Percentiles rank a stretch among this genome's conserved stretches.
These are phyloP conservation scores for Drosophila pseudoobscura DNA, from an alignment of 1,140 invertebrate species.

Conservation along the genomic window DNA sequence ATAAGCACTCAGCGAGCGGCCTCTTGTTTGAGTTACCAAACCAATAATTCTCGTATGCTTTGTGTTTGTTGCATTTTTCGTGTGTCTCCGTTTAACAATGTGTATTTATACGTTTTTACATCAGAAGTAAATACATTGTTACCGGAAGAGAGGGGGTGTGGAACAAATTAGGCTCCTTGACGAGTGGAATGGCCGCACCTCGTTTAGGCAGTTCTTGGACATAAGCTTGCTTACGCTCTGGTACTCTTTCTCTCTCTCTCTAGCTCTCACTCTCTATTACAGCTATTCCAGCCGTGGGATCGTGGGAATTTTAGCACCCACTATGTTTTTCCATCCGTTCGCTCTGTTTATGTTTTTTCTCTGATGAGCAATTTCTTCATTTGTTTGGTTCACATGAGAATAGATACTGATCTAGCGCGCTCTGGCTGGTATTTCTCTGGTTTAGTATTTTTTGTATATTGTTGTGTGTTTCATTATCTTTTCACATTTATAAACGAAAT, in stretches of 20 bases:
- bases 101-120: too few relatives aligned
- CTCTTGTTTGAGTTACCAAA: too few relatives aligned
- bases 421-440: slow-evolving; percentile 1
- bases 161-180: too few relatives aligned
- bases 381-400: slow-evolving; percentile 27
- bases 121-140: too few relatives aligned
- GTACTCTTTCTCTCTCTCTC: slow-evolving; percentile 18
- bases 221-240: too few relatives aligned
- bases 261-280: slow-evolving; percentile 20
- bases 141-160: too few relatives aligned
- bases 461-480: slow-evolving; percentile 29
- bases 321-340: slow-evolving; percentile 19
- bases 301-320: slow-evolving; percentile 49
- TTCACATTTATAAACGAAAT: slow-evolving; percentile 45
- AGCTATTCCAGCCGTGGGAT: slow-evolving; percentile 36
- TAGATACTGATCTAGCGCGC: slow-evolving; percentile 11
- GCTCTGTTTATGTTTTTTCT: slow-evolving; percentile 51
- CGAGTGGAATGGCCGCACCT: too few relatives aligned
- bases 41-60: too few relatives aligned
- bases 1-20: too few relatives aligned
- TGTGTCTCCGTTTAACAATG: too few relatives aligned
- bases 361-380: slow-evolving; percentile 21
- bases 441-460: slow-evolving; percentile 24
- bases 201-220: too few relatives aligned
- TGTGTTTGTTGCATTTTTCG: too few relatives aligned